Conservation (phyloP, 2,888 invertebrate genomes). For the Euspilapteryx auroguttella region DNA sequence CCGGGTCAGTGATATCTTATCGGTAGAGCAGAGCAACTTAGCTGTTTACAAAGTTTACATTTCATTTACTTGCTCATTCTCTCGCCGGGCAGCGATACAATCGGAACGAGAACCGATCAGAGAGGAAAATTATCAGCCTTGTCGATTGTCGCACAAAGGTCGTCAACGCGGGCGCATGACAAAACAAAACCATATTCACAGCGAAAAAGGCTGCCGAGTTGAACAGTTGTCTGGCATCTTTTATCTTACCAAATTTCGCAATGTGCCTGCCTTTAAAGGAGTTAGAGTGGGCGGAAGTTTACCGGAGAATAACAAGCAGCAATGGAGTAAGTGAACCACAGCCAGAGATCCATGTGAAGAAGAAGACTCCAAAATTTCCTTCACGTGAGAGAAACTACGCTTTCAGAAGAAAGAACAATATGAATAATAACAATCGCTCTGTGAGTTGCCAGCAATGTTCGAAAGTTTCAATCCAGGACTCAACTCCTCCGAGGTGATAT, state of each 20-base stretch:
- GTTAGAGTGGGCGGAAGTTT: conserved; percentile 41
- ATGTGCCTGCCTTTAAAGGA: conserved; percentile 49
- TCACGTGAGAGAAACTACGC: conserved; percentile 70
- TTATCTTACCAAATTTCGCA: conserved; percentile 1
- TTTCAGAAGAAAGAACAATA: conserved; percentile 61
- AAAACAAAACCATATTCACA: conserved; percentile 7
- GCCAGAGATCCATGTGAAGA: conserved; percentile 19
- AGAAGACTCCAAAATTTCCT: conserved; percentile 67
- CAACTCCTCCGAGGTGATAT: too few relatives aligned
- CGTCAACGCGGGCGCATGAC: conserved; percentile 23
- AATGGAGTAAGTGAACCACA: conserved; percentile 20
- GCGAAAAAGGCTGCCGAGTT: conserved; percentile 1
- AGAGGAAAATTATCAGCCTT: too few relatives aligned
- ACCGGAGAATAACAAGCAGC: conserved; percentile 26
- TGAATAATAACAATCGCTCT: conserved; percentile 28
- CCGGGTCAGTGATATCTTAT: too few relatives aligned
- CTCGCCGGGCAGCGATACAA: too few relatives aligned
- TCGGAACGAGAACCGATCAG: too few relatives aligned
- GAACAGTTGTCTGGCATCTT: conserved; percentile 1
- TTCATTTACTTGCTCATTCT: too few relatives aligned
- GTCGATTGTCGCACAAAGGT: conserved; percentile 15
- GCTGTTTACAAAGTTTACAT: too few relatives aligned
- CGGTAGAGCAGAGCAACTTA: too few relatives aligned
- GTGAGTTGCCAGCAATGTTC: too few relatives aligned
- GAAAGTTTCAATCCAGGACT: too few relatives aligned